phyloP scores from a whole-genome alignment of 2,797 vertebrate genomes.

The Oreochromis grahami region DNA sequence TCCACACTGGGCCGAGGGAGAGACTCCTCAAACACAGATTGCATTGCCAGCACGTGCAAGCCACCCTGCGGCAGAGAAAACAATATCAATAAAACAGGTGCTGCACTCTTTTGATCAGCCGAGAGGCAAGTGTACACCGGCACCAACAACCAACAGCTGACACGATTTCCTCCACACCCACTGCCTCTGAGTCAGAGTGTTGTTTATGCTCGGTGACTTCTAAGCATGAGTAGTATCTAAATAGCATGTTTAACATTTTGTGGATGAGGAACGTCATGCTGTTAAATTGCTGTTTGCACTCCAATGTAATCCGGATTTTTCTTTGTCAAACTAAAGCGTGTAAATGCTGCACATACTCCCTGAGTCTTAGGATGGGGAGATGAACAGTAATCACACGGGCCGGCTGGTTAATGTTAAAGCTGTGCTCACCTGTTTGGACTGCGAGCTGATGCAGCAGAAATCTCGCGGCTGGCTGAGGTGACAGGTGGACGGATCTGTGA shows the following conservation, averaged over 20 bases:
- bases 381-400: neutral
- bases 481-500: constrained; percentile 84
- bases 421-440: constrained; percentile 86
- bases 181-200: constrained; percentile 15
- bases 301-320: neutral
- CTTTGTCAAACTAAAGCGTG: neutral
- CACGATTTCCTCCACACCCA: neutral
- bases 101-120: constrained; percentile 25
- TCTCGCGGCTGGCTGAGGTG: constrained; percentile 91
- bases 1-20: constrained; percentile 87
- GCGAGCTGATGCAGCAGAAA: constrained; percentile 95
- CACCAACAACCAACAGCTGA: constrained; percentile 23
- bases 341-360: neutral
- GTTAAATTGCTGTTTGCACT: neutral
- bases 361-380: neutral
- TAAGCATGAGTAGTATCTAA: neutral
- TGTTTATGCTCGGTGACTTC: neutral
- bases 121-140: constrained; percentile 1
- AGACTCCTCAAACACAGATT: constrained; percentile 90
- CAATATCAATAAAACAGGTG: constrained; percentile 33
- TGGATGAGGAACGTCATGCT: neutral
- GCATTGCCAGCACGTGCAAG: constrained; percentile 84
- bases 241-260: neutral
- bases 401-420: neutral
- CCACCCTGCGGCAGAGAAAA: constrained; percentile 73